Evolutionary conservation across 2,797 vertebrate genomes (phyloP), one percentile per base, ranked within the genome.

Genomic region (Hyperoplus lanceolatus): DNA sequence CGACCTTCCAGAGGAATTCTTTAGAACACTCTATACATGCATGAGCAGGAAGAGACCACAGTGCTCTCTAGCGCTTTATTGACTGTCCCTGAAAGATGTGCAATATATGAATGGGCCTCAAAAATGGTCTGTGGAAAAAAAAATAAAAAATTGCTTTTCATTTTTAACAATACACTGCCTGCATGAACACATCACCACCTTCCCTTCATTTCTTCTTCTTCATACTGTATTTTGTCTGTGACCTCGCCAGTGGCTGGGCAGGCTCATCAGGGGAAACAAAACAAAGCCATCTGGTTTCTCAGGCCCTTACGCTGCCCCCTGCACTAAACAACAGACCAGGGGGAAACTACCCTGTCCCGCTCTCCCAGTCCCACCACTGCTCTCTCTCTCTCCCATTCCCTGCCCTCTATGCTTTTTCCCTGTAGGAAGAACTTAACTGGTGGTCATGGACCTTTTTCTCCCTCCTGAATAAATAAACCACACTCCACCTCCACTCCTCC

Each of bases 251-350:
- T 77, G 91, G 87, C 91, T 89, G 83, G 87, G 79, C 84, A 84
- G 80, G 79, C 92, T 90, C 90, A 82, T 94, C 86, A 57, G 89
- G 88, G 29, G 89, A 93, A 94, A 77, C 93, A 94, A 96, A 96
- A 95, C 94, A 95, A 95, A 96, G 91, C 94, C 96, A 96, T 96
- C 96, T 96, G 96, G 94, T 95, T 96, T 96, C 95, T 96, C 95
- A 96, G 95, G 95, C 94, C 94, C 95, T 29, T 87, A 18, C 36
- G 39, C 80, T 94, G 91, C 92, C 93, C 91, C 89, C 57, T 29
- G 58, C 76, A 62, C 86, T 82, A 79, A 91, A 89, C 88, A 92
- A 80, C 88, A 90, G 85, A 90, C 77, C 82, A 84, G 93, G 88
- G 92, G 92, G 90, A 91, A 93, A 93, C 91, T 88, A 91, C 90